A percentile compares a stretch with the other conserved stretches of the same genome.
Evolutionary conservation across 1,140 invertebrate genomes (phyloP).

Genomic region (Dinoponera quadriceps): DNA sequence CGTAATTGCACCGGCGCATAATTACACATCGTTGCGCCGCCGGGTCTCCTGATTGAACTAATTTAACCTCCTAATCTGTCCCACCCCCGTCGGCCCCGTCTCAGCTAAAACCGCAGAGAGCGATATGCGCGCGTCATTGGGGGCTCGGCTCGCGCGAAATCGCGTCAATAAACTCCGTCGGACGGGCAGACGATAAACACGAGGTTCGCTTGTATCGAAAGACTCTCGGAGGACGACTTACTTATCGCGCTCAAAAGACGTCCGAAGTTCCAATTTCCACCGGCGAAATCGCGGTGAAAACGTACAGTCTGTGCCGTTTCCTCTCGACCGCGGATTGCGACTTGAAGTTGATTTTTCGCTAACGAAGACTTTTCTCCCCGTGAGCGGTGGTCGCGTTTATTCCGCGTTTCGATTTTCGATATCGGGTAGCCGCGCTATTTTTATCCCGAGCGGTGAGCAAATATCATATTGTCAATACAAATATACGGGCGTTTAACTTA

Average conservation of each 20-base stretch:
- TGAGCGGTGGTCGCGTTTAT: neutral
- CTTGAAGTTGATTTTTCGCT: neutral
- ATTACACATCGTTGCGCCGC: constrained; percentile 58
- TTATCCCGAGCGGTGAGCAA: neutral
- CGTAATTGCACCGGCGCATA: constrained; percentile 58
- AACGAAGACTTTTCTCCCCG: neutral
- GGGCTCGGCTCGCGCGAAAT: constrained; percentile 24
- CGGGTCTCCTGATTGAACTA: constrained; percentile 57
- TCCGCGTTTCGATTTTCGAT: neutral
- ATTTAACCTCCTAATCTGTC: constrained; percentile 61
- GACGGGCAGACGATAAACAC: constrained; percentile 36
- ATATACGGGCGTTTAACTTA: neutral
- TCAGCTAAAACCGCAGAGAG: constrained; percentile 43
- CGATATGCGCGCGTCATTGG: constrained; percentile 39
- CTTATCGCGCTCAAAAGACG: constrained; percentile 1
- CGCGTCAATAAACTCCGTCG: constrained; percentile 28
- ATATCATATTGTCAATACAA: neutral
- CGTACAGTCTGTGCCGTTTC: neutral
- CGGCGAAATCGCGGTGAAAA: neutral
- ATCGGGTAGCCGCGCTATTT: neutral
- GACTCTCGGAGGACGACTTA: neutral
- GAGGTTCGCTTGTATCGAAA: constrained; percentile 20
- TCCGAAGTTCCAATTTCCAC: constrained; percentile 9
- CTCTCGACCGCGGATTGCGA: neutral
- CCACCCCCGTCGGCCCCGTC: neutral